These are phyloP conservation scores for Nerophis lumbriciformis DNA, from an alignment of 2,113 vertebrate genomes.

Conservation along the genomic window DNA sequence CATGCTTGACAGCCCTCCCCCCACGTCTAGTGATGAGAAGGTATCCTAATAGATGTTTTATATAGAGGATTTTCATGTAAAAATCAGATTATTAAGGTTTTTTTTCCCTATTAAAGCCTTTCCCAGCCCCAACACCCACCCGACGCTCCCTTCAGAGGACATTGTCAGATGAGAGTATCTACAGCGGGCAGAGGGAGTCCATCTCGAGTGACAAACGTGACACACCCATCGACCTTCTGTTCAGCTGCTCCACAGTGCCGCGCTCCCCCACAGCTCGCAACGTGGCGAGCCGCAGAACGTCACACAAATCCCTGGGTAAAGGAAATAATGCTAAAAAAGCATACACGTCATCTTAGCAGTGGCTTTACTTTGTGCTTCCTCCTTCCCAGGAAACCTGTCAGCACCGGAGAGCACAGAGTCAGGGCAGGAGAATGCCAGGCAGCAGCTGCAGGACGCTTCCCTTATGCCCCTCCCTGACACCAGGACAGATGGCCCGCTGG, in stretches of 20 bases:
- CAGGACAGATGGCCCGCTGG: slow-evolving; percentile 79
- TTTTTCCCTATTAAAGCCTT: slow-evolving; percentile 68
- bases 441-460: slow-evolving; percentile 81
- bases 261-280: slow-evolving; percentile 83
- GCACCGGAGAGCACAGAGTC: slow-evolving; percentile 84
- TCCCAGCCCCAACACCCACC: slow-evolving; percentile 76
- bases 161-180: slow-evolving; percentile 93
- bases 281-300: slow-evolving; percentile 74
- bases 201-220: slow-evolving; percentile 79
- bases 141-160: slow-evolving; percentile 88
- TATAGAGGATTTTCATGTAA: background rate
- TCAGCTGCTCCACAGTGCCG: slow-evolving; percentile 83
- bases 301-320: slow-evolving; percentile 86
- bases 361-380: slow-evolving; percentile 2
- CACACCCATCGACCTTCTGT: slow-evolving; percentile 83
- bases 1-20: slow-evolving; percentile 85
- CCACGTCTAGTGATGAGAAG: slow-evolving; percentile 81
- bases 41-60: slow-evolving; percentile 55
- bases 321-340: background rate
- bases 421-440: slow-evolving; percentile 79
- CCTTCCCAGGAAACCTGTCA: slow-evolving; percentile 81
- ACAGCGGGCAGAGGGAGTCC: slow-evolving; percentile 86
- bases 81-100: background rate
- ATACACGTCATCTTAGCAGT: background rate
- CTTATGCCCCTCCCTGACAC: slow-evolving; percentile 89